phyloP scores from a whole-genome alignment of 2,888 invertebrate genomes.

The Latrodectus elegans region DNA sequence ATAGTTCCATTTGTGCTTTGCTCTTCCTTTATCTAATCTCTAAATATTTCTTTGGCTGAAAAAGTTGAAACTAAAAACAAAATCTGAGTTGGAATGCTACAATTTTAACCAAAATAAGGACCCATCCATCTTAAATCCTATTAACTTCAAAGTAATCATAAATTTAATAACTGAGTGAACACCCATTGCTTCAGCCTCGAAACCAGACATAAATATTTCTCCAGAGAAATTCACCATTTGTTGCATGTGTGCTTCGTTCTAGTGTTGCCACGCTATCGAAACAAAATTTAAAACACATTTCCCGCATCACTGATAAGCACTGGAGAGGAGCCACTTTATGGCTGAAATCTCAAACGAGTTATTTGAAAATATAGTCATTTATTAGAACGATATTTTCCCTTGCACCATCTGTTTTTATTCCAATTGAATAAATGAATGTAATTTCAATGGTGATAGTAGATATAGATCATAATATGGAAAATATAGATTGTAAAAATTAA shows the following conservation, averaged over 20 bases:
- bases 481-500: too few species aligned
- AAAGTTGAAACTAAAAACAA: conserved; percentile 7
- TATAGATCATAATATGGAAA: too few species aligned
- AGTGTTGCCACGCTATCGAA: conserved; percentile 16
- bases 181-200: not conserved
- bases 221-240: conserved; percentile 46
- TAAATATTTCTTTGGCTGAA: too few species aligned
- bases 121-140: conserved; percentile 52
- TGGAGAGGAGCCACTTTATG: conserved; percentile 9
- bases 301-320: conserved; percentile 29
- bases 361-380: conserved; percentile 23
- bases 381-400: conserved; percentile 20
- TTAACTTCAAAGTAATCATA: conserved; percentile 46
- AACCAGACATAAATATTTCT: conserved; percentile 17
- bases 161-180: conserved; percentile 40
- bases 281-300: conserved; percentile 44
- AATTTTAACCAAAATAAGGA: conserved; percentile 5
- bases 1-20: too few species aligned
- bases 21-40: too few species aligned
- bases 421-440: not conserved
- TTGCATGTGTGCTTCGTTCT: conserved; percentile 25
- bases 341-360: conserved; percentile 6
- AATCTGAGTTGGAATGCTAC: conserved; percentile 8
- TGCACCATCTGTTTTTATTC: not conserved
- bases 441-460: too few species aligned